A percentile compares a stretch with the other conserved stretches of the same genome.
phyloP scores from a whole-genome alignment of 92 coral and sea anemone genomes.

The Nematostella vectensis region DNA sequence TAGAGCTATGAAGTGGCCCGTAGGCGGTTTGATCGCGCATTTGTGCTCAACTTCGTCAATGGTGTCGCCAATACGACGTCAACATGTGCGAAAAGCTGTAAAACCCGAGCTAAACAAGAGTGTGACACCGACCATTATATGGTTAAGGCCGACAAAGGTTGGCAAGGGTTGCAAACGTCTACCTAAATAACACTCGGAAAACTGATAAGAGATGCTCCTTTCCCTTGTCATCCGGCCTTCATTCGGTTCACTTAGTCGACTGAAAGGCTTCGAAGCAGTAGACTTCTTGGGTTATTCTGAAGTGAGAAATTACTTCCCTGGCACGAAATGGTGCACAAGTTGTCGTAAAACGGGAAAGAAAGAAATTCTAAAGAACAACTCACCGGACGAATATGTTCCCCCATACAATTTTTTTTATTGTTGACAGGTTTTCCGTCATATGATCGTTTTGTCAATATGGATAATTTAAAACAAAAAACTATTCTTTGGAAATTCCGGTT shows the following conservation, averaged over 20 bases:
- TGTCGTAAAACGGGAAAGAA: conserved; percentile 8
- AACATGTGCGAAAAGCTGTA: background rate
- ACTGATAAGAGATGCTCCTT: conserved; percentile 32
- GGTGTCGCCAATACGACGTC: background rate
- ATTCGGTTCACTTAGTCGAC: conserved; percentile 3
- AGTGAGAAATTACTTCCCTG: conserved; percentile 5
- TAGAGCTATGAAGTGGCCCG: conserved; percentile 1
- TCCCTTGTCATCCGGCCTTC: conserved; percentile 6
- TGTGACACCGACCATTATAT: background rate
- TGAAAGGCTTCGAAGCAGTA: conserved; percentile 5
- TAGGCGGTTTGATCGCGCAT: background rate
- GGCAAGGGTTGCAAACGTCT: conserved; percentile 19
- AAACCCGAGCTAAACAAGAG: background rate
- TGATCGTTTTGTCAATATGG: too few relatives aligned
- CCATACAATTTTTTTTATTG: too few relatives aligned
- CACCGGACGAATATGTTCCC: too few relatives aligned
- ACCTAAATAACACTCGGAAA: conserved; percentile 24
- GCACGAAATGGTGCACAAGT: conserved; percentile 18
- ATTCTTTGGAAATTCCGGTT: too few relatives aligned
- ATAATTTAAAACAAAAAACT: too few relatives aligned
- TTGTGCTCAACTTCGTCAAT: background rate
- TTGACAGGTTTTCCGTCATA: too few relatives aligned
- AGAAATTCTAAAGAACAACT: background rate
- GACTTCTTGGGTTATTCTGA: conserved; percentile 3
- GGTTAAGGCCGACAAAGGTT: conserved; percentile 5